A percentile compares a stretch with the other conserved stretches of the same genome.
phyloP scores from a whole-genome alignment of 2,888 invertebrate species.

The Cephus pygmeus region DNA sequence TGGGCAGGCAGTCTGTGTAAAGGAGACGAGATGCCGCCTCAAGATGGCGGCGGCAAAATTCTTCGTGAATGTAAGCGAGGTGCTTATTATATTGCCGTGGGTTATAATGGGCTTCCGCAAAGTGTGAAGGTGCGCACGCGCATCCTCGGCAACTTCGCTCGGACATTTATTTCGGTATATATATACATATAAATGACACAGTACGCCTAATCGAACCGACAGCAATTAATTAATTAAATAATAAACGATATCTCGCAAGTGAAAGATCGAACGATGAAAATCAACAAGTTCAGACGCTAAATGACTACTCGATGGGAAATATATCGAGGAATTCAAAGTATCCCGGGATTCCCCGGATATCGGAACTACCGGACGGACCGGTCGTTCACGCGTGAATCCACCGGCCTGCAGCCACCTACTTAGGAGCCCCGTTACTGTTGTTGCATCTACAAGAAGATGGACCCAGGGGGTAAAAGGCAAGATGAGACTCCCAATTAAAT shows the following conservation, averaged over 20 bases:
- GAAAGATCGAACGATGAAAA: not conserved
- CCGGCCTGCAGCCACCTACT: not conserved
- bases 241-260: not conserved
- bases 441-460: constrained; percentile 26
- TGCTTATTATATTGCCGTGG: constrained; percentile 37
- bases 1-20: not conserved
- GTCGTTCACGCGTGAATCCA: not conserved
- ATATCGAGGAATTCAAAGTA: not conserved
- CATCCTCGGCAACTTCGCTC: not conserved
- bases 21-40: constrained; percentile 24
- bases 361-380: not conserved
- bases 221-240: not conserved
- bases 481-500: constrained; percentile 43
- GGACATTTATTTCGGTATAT: not conserved
- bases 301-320: not conserved
- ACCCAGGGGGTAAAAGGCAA: constrained; percentile 40
- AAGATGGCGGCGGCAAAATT: constrained; percentile 22
- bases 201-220: not conserved
- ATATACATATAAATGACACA: not conserved
- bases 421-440: not conserved
- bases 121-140: not conserved
- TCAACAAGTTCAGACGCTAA: not conserved
- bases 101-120: constrained; percentile 38
- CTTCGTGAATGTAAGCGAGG: constrained; percentile 24
- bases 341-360: not conserved